phyloP scores from a whole-genome alignment of 2,797 vertebrate genomes.

The Moxostoma hubbsi region DNA sequence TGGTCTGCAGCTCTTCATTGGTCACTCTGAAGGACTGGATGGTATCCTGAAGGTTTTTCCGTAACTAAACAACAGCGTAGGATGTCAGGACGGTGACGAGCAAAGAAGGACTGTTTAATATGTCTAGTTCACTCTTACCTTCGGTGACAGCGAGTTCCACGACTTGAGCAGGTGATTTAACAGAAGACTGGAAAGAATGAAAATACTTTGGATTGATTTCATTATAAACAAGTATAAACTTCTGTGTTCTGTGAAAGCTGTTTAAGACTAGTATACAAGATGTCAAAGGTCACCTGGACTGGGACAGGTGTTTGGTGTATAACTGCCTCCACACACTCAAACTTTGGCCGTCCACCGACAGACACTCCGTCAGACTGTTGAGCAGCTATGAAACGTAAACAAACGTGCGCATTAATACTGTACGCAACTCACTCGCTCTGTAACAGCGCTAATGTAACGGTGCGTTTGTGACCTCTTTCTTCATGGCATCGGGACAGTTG shows the following conservation, averaged over 20 bases:
- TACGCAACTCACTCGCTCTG: neutral
- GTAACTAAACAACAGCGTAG: constrained; percentile 71
- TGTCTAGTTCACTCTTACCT: constrained; percentile 73
- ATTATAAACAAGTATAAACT: neutral
- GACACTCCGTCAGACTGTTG: constrained; percentile 87
- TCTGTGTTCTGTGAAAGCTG: neutral
- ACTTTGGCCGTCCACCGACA: constrained; percentile 86
- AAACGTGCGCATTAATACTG: neutral
- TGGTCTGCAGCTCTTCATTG: constrained; percentile 86
- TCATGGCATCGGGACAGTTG: constrained; percentile 86
- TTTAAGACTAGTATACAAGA: neutral
- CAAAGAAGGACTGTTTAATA: neutral
- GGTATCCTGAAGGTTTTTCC: constrained; percentile 86
- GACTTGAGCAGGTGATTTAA: constrained; percentile 85
- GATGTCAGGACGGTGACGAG: neutral
- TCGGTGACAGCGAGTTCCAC: constrained; percentile 84
- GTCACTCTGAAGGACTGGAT: constrained; percentile 89
- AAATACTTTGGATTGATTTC: neutral
- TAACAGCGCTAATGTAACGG: too few species aligned
- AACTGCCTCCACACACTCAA: constrained; percentile 93
- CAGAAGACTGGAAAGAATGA: constrained; percentile 79
- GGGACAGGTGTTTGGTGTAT: constrained; percentile 91
- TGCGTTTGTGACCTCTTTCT: constrained; percentile 83
- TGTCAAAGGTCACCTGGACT: constrained; percentile 84
- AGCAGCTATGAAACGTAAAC: constrained; percentile 79